Conservation (phyloP, 2,113 vertebrate species). For the Perca schrenkii region DNA sequence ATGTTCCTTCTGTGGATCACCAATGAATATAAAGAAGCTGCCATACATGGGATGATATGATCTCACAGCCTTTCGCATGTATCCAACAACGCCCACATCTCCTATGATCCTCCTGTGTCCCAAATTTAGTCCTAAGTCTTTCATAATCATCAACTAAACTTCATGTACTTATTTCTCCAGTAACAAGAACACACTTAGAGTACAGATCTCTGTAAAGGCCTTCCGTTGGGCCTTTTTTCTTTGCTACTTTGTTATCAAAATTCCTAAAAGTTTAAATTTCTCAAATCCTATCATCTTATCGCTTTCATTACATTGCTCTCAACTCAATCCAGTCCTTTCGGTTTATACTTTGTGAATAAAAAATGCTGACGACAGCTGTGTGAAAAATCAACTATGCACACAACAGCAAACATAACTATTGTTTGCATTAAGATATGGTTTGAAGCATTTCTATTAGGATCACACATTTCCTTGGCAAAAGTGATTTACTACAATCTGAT, state of each 20-base stretch:
- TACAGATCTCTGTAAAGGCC: neutral
- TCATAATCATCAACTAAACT: neutral
- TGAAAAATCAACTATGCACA: conserved; percentile 33
- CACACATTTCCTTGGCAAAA: conserved; percentile 53
- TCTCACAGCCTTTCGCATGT: neutral
- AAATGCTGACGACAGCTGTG: conserved; percentile 39
- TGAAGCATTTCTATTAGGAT: conserved; percentile 70
- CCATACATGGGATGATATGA: neutral
- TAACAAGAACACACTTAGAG: neutral
- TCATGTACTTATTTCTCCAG: neutral
- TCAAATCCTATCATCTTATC: conserved; percentile 15
- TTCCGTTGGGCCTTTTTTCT: neutral
- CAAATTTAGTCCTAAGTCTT: neutral
- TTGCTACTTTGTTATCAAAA: neutral
- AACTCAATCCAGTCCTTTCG: conserved; percentile 14
- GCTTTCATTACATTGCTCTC: conserved; percentile 19
- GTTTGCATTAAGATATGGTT: conserved; percentile 59
- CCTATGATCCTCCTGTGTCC: neutral
- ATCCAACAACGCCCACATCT: neutral
- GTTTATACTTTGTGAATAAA: conserved; percentile 17
- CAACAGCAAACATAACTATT: conserved; percentile 39
- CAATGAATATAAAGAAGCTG: conserved; percentile 7
- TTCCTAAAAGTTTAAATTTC: neutral
- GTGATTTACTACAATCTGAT: conserved; percentile 64
- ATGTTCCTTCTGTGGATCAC: neutral